Conservation (phyloP, 64 coral and sea anemone species). For the Cladopsammia gracilis region DNA sequence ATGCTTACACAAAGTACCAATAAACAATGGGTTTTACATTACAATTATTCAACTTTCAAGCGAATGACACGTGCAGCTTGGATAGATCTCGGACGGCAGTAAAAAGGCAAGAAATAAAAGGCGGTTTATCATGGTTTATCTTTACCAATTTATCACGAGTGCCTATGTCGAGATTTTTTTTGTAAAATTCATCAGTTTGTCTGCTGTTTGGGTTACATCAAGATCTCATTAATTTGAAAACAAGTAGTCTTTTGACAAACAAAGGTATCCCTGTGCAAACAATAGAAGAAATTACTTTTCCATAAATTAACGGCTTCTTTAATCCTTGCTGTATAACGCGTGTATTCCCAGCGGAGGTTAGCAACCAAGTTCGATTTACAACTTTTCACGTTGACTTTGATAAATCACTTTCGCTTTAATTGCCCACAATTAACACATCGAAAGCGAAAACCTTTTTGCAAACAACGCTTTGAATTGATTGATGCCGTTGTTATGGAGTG, state of each 20-base stretch:
- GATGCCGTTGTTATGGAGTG: slow-evolving; percentile 48
- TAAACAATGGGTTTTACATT: neutral
- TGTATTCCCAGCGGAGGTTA: neutral
- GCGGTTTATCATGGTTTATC: no score
- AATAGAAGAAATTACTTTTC: slow-evolving; percentile 31
- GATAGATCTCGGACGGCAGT: no score
- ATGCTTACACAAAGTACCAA: neutral
- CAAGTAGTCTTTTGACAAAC: neutral
- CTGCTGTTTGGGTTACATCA: neutral
- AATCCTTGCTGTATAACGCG: neutral
- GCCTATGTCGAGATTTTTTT: neutral
- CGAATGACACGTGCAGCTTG: neutral
- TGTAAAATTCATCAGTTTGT: neutral
- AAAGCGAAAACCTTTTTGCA: slow-evolving; percentile 46
- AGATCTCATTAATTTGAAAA: neutral
- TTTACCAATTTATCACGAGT: no score
- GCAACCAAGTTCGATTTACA: neutral
- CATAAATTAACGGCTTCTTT: neutral
- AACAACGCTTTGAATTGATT: slow-evolving; percentile 58
- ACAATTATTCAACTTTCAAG: neutral
- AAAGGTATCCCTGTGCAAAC: slow-evolving; percentile 18
- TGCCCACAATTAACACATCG: slow-evolving; percentile 44
- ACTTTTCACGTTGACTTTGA: neutral
- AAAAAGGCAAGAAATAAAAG: no score
- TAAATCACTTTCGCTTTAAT: slow-evolving; percentile 55